phyloP scores from a whole-genome alignment of 2,113 vertebrate species.

The Mus musculus region GRCm39 chr11:113207001-113207500 shows the following conservation, averaged over 20 bases:
- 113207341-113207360: too few relatives aligned
- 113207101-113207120: accelerated
- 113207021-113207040: not conserved
- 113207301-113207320: too few relatives aligned
- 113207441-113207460: too few relatives aligned
- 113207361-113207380: too few relatives aligned
- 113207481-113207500: too few relatives aligned
- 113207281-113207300: too few relatives aligned
- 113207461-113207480: too few relatives aligned
- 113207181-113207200: not conserved
- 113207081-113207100: accelerated
- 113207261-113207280: not conserved
- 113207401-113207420: too few relatives aligned
- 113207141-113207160: not conserved
- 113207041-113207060: not conserved
- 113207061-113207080: not conserved
- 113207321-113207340: too few relatives aligned
- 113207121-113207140: not conserved
- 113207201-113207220: not conserved
- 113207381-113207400: too few relatives aligned
- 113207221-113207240: not conserved
- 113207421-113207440: too few relatives aligned
- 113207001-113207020: not conserved
- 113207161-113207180: not conserved
- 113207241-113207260: not conserved